phyloP scores from a whole-genome alignment of 2,797 vertebrate species.

The Phataginus tetradactyla region DNA sequence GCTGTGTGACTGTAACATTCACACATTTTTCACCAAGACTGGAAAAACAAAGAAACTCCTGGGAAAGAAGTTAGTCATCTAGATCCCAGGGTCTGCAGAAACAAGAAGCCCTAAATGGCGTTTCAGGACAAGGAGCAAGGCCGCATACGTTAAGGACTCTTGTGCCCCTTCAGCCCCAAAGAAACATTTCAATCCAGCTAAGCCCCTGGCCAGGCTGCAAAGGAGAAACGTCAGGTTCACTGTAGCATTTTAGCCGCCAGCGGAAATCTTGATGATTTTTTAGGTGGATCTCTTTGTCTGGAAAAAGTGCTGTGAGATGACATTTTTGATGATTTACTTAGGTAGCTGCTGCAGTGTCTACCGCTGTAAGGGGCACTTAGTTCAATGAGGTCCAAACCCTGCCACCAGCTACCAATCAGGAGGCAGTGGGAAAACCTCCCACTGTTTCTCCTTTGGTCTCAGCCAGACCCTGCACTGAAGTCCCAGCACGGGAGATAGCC shows the following conservation, averaged over 20 bases:
- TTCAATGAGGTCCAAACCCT: not conserved
- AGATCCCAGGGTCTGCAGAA: not conserved
- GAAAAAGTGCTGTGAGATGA: not conserved
- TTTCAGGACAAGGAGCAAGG: not conserved
- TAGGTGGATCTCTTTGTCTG: conserved; percentile 39
- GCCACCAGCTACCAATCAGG: not conserved
- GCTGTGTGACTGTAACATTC: not conserved
- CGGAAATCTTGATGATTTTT: not conserved
- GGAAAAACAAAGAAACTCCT: not conserved
- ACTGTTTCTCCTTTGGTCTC: not conserved
- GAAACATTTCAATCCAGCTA: not conserved
- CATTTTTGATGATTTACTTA: not conserved
- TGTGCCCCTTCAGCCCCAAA: not conserved
- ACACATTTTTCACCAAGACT: not conserved
- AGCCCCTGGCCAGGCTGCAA: not conserved
- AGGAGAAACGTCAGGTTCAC: not conserved
- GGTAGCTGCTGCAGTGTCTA: not conserved
- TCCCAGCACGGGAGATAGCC: not conserved
- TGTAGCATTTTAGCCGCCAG: not conserved
- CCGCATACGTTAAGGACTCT: not conserved
- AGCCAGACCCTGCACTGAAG: conserved; percentile 15
- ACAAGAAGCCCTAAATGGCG: not conserved
- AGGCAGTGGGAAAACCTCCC: not conserved
- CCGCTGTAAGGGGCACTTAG: conserved; percentile 45
- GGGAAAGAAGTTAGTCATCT: not conserved